phyloP scores from a whole-genome alignment of 2,888 invertebrate genomes.

The Sphaerophoria taeniata region DNA sequence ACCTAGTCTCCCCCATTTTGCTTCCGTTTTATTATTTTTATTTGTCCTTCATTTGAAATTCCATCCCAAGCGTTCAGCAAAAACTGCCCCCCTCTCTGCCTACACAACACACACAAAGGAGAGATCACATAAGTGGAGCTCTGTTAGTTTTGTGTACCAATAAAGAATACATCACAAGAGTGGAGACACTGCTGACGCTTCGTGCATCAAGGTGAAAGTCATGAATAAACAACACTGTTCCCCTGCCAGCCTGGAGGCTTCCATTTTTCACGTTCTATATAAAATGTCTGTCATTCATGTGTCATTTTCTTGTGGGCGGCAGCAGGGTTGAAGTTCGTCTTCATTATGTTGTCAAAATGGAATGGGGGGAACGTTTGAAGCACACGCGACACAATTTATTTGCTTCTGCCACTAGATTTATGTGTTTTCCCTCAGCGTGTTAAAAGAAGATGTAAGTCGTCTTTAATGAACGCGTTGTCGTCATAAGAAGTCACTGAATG shows the following conservation, averaged over 20 bases:
- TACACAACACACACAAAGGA: constrained; percentile 1
- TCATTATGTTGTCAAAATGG: constrained; percentile 25
- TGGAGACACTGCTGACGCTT: background rate
- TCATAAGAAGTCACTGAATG: background rate
- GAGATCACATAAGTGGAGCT: constrained; percentile 38
- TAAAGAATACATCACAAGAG: constrained; percentile 49
- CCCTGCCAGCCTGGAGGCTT: constrained; percentile 2
- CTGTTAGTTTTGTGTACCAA: constrained; percentile 49
- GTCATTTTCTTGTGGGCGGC: constrained; percentile 33
- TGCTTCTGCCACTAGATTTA: constrained; percentile 37
- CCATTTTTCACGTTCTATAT: constrained; percentile 28
- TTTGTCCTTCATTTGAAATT: constrained; percentile 66
- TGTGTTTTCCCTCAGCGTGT: background rate
- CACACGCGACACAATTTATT: constrained; percentile 43
- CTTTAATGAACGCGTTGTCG: constrained; percentile 48
- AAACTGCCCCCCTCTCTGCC: background rate
- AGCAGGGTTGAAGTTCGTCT: constrained; percentile 34
- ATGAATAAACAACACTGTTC: constrained; percentile 67
- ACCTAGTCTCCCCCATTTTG: constrained; percentile 2
- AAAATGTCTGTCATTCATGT: constrained; percentile 55
- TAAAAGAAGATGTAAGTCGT: constrained; percentile 37
- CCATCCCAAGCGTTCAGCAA: constrained; percentile 46
- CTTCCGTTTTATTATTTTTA: constrained; percentile 39
- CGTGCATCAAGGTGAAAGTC: constrained; percentile 73
- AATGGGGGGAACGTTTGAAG: background rate